Evolutionary conservation across 2,797 vertebrate species (phyloP).

Genomic region (Tangara arthus): DNA sequence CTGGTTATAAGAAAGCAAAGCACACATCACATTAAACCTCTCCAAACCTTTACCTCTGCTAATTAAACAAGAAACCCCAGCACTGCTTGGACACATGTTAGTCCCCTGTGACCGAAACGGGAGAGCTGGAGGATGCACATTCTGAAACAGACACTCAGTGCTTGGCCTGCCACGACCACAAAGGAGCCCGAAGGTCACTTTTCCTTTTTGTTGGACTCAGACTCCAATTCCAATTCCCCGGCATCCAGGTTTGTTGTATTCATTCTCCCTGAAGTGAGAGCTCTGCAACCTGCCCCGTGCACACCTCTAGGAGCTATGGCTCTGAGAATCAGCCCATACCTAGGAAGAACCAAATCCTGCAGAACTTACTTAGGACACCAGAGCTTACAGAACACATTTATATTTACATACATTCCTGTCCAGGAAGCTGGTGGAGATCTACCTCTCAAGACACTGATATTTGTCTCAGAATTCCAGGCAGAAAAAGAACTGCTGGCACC

Average conservation of each 20-base stretch:
- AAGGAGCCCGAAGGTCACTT: background rate
- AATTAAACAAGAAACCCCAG: background rate
- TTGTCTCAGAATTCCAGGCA: background rate
- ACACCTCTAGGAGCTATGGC: background rate
- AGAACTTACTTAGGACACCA: background rate
- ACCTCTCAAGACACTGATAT: background rate
- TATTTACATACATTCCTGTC: background rate
- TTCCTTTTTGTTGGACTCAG: background rate
- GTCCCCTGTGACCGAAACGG: rapidly evolving
- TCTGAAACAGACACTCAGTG: background rate
- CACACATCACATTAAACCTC: background rate
- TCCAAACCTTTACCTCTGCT: background rate
- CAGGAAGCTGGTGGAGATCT: background rate
- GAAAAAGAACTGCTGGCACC: background rate
- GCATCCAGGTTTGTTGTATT: background rate
- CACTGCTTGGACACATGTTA: rapidly evolving
- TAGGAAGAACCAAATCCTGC: background rate
- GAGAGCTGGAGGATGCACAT: background rate
- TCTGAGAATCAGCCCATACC: background rate
- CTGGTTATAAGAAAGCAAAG: background rate
- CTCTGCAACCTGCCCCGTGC: background rate
- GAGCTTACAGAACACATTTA: background rate
- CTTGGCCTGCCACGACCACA: background rate
- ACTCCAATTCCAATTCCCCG: background rate
- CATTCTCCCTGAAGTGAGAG: background rate